Base-by-base conservation (phyloP, 2,888 invertebrate species). In the Embidobia sp. region DNA sequence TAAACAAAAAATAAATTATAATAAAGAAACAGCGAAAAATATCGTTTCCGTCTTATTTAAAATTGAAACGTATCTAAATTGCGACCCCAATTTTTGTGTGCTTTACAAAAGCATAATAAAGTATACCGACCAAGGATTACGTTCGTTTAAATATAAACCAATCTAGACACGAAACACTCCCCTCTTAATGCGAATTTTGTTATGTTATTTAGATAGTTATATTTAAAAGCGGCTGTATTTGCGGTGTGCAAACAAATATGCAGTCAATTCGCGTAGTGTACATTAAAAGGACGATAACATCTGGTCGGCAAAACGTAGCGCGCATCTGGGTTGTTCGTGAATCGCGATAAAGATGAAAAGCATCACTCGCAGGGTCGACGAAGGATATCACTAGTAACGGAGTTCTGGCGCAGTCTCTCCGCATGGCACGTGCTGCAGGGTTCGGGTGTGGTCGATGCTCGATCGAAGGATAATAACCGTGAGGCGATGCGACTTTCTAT, bases 391-490 rank as follows among this genome's bases (percentile, higher is more conserved):
- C 44, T 40, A 19, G 48, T 57, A 64, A 69, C 37, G 69, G 76
- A 48, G 49, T 27, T 42, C 61, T 53, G 59, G 51, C 67, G 61
- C 69, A 55, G 74, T 31, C 63, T 40, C 55, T 51, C 46, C 37
- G 67, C 67, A 44, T 66, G 72, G 80, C 78, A 70, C 78, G 74
- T 74, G 74, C 83, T 81, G 67, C 80, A 79, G 84, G 84, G 80
- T 67, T 64, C 82, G 84, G 82, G 83, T 82, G 84, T 84, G 84
- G 82, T 69, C 81, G 77, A 67, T 55, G 61, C 48, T 48, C 76
- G 82, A 84, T 83, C 79, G 67, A 77, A 74, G 82, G 84, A 84
- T 84, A 85, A 84, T 81, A 80, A 79, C 79, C 80, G 81, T 67
- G 77, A 79, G 72, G 69, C 67, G 53, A 35, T 40, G 66, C 40